Conservation (phyloP, 2,797 vertebrate species). For the Schizothorax lantsangensis region DNA sequence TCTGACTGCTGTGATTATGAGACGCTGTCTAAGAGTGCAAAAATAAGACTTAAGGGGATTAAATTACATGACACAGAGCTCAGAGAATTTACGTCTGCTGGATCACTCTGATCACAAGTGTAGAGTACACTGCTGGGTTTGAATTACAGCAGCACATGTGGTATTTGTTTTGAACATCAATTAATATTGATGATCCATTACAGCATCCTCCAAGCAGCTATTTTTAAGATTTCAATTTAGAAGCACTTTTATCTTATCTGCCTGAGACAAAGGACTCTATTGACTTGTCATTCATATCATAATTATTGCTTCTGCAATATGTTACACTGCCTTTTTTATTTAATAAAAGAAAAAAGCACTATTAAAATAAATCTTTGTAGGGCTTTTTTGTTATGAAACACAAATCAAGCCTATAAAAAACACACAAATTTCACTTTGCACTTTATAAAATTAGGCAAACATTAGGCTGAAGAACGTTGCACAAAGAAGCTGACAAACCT, state of each 20-base stretch:
- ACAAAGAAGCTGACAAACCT: conserved; percentile 8
- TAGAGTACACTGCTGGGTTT: conserved; percentile 48
- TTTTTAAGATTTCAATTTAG: conserved; percentile 54
- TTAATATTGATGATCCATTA: conserved; percentile 62
- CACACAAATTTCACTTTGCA: background rate
- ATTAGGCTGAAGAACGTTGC: background rate
- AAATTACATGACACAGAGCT: conserved; percentile 63
- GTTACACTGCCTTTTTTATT: conserved; percentile 40
- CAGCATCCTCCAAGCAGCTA: conserved; percentile 33
- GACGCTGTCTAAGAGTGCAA: conserved; percentile 53
- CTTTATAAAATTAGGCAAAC: conserved; percentile 21
- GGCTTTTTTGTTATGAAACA: background rate
- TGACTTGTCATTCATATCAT: conserved; percentile 39
- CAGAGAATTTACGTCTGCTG: conserved; percentile 55
- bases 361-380: conserved; percentile 18
- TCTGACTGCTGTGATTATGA: conserved; percentile 51
- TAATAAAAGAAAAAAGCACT: background rate
- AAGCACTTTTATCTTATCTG: conserved; percentile 55
- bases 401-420: background rate
- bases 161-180: conserved; percentile 63
- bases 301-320: conserved; percentile 12
- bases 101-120: conserved; percentile 53
- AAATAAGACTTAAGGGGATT: conserved; percentile 59
- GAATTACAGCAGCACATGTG: conserved; percentile 60
- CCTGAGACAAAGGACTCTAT: conserved; percentile 35